phyloP scores from a whole-genome alignment of 2,113 vertebrate genomes.

The Oreochromis niloticus region DNA sequence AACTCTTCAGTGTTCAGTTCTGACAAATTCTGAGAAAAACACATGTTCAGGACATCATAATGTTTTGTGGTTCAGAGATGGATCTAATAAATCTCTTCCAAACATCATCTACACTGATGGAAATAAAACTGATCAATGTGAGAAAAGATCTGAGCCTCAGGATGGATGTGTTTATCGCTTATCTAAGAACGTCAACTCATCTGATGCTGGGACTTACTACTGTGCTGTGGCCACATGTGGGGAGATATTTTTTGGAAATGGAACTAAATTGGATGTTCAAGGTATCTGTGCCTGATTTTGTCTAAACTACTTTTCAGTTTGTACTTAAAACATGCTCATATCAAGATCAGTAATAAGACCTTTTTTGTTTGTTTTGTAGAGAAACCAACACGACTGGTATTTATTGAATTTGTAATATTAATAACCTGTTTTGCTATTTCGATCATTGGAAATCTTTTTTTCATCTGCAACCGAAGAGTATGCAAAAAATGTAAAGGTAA shows the following conservation, averaged over 20 bases:
- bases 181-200: background rate
- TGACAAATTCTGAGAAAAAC: background rate
- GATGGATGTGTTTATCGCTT: background rate
- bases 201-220: background rate
- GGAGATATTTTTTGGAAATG: constrained; percentile 1
- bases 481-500: background rate
- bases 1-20: constrained; percentile 28
- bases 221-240: constrained; percentile 40
- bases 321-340: background rate
- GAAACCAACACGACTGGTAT: background rate
- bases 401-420: background rate
- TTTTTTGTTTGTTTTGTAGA: background rate
- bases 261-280: accelerated
- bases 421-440: background rate
- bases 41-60: background rate
- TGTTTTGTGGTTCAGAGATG: constrained; percentile 31
- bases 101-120: background rate
- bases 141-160: background rate
- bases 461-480: background rate
- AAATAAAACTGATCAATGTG: background rate
- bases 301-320: background rate
- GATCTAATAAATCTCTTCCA: background rate
- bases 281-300: background rate
- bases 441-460: background rate
- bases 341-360: background rate